Conservation (phyloP, 2,888 invertebrate species). For the Drosophila algonquin region DNA sequence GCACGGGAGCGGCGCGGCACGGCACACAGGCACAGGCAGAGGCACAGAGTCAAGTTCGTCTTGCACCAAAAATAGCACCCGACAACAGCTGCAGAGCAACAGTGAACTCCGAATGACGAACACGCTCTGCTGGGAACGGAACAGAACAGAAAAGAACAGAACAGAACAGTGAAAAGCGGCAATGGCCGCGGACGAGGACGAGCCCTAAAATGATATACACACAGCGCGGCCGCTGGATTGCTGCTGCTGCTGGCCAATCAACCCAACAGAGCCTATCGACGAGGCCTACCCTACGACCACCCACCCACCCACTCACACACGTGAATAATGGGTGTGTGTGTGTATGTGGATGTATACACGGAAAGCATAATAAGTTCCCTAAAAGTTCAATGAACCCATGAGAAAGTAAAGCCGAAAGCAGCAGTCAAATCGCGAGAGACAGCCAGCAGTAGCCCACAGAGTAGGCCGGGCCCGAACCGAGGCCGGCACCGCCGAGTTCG, state of each 20-base stretch:
- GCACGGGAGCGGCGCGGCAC: neutral
- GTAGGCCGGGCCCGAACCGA: slow-evolving; percentile 57
- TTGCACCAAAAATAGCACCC: slow-evolving; percentile 52
- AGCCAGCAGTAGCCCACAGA: slow-evolving; percentile 12
- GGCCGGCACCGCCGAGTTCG: slow-evolving; percentile 57
- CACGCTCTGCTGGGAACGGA: slow-evolving; percentile 2
- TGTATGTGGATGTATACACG: slow-evolving; percentile 17
- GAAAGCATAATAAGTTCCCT: slow-evolving; percentile 64
- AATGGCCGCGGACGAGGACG: slow-evolving; percentile 52
- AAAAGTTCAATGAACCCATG: slow-evolving; percentile 73
- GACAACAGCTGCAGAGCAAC: slow-evolving; percentile 63
- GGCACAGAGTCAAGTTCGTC: slow-evolving; percentile 42
- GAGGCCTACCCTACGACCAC: slow-evolving; percentile 38
- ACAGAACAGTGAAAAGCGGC: slow-evolving; percentile 16
- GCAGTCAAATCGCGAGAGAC: slow-evolving; percentile 5
- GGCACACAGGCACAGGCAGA: slow-evolving; percentile 3
- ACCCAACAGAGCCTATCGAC: slow-evolving; percentile 43
- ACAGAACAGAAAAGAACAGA: neutral
- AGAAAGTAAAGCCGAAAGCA: slow-evolving; percentile 62
- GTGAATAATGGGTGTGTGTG: neutral
- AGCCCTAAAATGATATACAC: slow-evolving; percentile 57
- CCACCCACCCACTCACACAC: slow-evolving; percentile 19
- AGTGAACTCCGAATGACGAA: slow-evolving; percentile 34
- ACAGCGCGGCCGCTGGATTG: slow-evolving; percentile 24
- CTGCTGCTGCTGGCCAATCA: slow-evolving; percentile 37